Evolutionary conservation across 2,888 invertebrate species (phyloP).

Genomic region (Portevinia maculata): DNA sequence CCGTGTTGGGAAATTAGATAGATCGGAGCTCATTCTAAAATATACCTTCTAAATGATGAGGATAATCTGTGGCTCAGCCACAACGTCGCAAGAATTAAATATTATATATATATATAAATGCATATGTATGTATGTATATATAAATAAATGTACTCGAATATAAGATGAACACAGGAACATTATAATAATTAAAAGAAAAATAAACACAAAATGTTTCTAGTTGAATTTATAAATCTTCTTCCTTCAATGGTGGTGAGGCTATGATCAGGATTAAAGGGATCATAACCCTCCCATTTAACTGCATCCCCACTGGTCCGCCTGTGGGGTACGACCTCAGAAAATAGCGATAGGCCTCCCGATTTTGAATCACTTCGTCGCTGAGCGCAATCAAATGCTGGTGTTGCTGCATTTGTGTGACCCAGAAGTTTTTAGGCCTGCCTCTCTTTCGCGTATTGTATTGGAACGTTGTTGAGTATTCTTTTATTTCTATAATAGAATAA

Average conservation of each 20-base stretch:
- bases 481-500: too few species aligned
- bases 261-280: too few species aligned
- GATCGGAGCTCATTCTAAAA: constrained; percentile 21
- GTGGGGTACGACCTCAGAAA: too few species aligned
- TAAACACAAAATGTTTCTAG: constrained; percentile 43
- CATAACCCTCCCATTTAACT: neutral
- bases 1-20: constrained; percentile 48
- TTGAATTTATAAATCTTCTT: constrained; percentile 51
- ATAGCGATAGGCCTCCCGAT: too few species aligned
- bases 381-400: too few species aligned
- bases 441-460: too few species aligned
- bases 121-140: too few species aligned
- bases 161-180: constrained; percentile 53
- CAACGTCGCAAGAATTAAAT: constrained; percentile 29
- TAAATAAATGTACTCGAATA: constrained; percentile 65
- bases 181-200: constrained; percentile 32
- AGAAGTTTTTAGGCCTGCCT: too few species aligned
- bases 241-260: neutral
- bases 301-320: too few species aligned
- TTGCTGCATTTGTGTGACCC: too few species aligned
- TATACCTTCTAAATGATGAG: constrained; percentile 29
- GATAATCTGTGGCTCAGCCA: constrained; percentile 29
- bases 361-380: too few species aligned
- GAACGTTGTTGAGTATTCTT: too few species aligned
- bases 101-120: constrained; percentile 29